These are phyloP conservation scores for Scaeva pyrastri DNA, from an alignment of 2,888 invertebrate genomes.

Conservation along the genomic window DNA sequence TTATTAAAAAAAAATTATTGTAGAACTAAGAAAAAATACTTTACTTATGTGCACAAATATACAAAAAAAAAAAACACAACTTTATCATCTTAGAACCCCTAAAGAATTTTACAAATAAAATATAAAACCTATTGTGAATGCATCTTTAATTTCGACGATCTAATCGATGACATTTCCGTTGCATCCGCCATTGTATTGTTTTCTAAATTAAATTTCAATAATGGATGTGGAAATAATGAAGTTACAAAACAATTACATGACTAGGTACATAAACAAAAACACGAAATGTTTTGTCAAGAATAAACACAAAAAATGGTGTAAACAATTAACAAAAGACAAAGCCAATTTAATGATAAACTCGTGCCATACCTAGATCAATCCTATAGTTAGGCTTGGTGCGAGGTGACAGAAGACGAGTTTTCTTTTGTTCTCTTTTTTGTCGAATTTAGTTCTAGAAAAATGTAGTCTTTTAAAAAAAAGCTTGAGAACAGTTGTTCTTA, in stretches of 20 bases:
- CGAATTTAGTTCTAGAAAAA: not conserved
- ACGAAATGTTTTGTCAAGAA: not conserved
- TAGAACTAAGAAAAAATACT: not conserved
- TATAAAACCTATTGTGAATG: constrained; percentile 24
- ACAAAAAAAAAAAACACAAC: too few species aligned
- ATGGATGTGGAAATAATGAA: not conserved
- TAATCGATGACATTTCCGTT: constrained; percentile 8
- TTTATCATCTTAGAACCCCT: too few species aligned
- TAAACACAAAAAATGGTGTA: not conserved
- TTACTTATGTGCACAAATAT: too few species aligned
- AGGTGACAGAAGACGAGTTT: too few species aligned
- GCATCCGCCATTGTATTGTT: constrained; percentile 6
- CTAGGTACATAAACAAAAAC: not conserved
- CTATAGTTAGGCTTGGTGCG: too few species aligned
- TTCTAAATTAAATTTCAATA: not conserved
- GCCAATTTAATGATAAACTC: not conserved
- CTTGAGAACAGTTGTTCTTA: not conserved
- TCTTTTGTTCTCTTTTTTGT: not conserved
- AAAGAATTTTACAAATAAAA: too few species aligned
- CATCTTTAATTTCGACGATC: not conserved
- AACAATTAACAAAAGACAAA: not conserved
- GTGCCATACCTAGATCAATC: not conserved
- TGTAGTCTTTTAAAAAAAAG: constrained; percentile 2
- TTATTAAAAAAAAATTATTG: not conserved
- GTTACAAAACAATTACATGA: not conserved